These are phyloP conservation scores for Craseonycteris thonglongyai DNA, from an alignment of 2,113 vertebrate species.

Conservation along the genomic window DNA sequence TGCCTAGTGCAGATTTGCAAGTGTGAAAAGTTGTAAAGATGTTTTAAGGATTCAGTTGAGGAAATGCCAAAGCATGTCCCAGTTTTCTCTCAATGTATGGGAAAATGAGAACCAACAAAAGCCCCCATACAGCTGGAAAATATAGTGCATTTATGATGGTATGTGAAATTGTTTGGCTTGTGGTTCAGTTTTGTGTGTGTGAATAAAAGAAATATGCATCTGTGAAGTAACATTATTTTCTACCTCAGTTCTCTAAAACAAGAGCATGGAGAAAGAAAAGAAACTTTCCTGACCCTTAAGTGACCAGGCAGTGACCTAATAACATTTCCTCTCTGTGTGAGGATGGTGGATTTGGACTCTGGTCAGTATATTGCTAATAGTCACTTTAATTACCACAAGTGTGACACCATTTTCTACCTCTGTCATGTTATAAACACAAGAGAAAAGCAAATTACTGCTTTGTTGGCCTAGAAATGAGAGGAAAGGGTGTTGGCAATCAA, in stretches of 20 bases:
- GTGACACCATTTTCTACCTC: neutral
- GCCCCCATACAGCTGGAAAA: neutral
- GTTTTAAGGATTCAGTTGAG: neutral
- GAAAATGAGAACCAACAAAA: neutral
- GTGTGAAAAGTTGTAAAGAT: neutral
- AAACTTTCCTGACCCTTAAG: neutral
- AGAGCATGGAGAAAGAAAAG: neutral
- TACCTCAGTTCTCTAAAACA: neutral
- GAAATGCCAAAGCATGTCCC: neutral
- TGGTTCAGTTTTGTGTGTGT: neutral
- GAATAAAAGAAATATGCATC: neutral
- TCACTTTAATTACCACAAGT: neutral
- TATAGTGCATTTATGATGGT: neutral
- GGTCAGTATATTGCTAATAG: neutral
- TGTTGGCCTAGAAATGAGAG: neutral
- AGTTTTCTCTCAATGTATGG: neutral
- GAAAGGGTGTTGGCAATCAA: neutral
- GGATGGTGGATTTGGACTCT: neutral
- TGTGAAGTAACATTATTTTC: neutral
- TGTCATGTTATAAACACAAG: neutral
- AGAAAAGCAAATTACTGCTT: neutral
- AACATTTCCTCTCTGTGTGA: neutral
- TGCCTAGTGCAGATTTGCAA: neutral
- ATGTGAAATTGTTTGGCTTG: neutral
- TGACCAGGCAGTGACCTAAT: neutral